Percentiles rank a stretch among this genome's conserved stretches.
Evolutionary conservation across 2,888 invertebrate species (phyloP).

Genomic region (Pseudococcus jackbeardsleyi): DNA sequence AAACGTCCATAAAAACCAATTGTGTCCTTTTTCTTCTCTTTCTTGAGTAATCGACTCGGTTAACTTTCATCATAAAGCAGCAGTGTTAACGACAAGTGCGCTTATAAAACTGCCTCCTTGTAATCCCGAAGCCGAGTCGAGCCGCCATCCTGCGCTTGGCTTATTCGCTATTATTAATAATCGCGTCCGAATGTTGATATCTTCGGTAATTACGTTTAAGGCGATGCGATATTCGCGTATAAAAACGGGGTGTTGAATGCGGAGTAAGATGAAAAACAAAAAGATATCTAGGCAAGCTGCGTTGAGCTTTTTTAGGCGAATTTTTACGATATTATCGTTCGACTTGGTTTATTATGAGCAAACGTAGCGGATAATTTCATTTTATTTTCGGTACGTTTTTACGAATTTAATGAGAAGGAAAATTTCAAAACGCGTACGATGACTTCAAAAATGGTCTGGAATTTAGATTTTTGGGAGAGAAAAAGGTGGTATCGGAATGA

Average conservation of each 20-base stretch:
- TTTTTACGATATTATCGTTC: no score
- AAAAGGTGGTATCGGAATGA: no score
- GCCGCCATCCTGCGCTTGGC: neutral
- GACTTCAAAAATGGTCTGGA: no score
- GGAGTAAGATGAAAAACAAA: neutral
- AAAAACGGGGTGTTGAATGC: neutral
- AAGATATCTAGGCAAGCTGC: neutral
- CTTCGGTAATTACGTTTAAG: conserved; percentile 14
- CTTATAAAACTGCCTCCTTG: conserved; percentile 37
- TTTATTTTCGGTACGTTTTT: no score
- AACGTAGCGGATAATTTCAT: no score
- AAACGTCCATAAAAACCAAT: conserved; percentile 62
- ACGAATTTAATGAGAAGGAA: no score
- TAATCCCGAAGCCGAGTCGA: neutral
- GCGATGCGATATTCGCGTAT: neutral
- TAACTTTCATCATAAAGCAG: conserved; percentile 63
- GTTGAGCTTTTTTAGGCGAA: neutral
- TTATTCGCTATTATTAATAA: conserved; percentile 30
- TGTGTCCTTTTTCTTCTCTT: conserved; percentile 43
- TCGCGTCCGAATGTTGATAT: conserved; percentile 10
- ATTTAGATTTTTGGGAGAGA: no score
- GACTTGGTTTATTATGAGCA: no score
- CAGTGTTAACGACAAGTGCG: conserved; percentile 44
- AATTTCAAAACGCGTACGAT: no score
- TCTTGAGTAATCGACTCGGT: conserved; percentile 59